A percentile compares a stretch with the other conserved stretches of the same genome.
These are phyloP conservation scores for Cenopis cana DNA, from an alignment of 2,888 invertebrate genomes.

Conservation along the genomic window DNA sequence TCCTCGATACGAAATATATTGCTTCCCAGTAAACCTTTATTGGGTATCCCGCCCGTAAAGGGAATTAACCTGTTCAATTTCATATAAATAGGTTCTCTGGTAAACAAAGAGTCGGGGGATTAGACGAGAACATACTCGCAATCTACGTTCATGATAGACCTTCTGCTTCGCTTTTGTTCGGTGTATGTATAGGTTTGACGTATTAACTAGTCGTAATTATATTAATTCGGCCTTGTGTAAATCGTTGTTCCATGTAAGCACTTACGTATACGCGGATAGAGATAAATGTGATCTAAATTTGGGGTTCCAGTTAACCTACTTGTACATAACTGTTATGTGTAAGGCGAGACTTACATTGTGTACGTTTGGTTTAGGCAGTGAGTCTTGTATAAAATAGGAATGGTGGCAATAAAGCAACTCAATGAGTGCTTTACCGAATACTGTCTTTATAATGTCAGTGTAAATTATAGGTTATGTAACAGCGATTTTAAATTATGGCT, in stretches of 20 bases:
- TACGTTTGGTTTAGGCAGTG: too few species aligned
- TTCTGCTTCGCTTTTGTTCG: slow-evolving; percentile 16
- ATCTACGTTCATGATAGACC: slow-evolving; percentile 41
- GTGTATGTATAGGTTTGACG: slow-evolving; percentile 5
- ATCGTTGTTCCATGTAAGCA: background rate
- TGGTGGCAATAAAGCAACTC: too few species aligned
- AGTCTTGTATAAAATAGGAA: too few species aligned
- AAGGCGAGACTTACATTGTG: too few species aligned
- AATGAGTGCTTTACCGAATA: too few species aligned
- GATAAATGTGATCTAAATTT: background rate
- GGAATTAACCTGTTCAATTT: slow-evolving; percentile 57
- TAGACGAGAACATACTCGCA: slow-evolving; percentile 40
- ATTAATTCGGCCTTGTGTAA: background rate
- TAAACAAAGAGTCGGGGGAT: slow-evolving; percentile 47
- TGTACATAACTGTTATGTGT: background rate
- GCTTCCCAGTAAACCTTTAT: slow-evolving; percentile 58
- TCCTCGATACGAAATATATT: slow-evolving; percentile 53
- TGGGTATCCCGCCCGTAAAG: slow-evolving; percentile 56
- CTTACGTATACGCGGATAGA: background rate
- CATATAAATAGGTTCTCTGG: slow-evolving; percentile 50
- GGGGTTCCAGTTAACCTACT: background rate
- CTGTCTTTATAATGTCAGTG: too few species aligned
- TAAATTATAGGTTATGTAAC: too few species aligned
- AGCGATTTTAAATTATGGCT: too few species aligned
- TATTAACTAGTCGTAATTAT: slow-evolving; percentile 6